These are phyloP conservation scores for Lophochroa leadbeateri DNA, from an alignment of 2,113 vertebrate species.

Conservation along the genomic window DNA sequence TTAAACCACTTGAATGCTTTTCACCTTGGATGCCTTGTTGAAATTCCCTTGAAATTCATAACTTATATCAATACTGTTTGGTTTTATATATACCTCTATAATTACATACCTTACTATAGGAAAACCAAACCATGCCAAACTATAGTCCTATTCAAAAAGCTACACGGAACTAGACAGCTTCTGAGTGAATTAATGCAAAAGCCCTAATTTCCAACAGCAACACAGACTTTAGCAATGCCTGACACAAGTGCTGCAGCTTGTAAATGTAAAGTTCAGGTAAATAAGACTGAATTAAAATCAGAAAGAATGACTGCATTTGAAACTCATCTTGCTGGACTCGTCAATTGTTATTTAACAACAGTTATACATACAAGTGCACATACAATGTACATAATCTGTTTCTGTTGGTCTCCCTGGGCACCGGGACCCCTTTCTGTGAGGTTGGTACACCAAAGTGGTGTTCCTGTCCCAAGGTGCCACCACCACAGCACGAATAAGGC, in stretches of 20 bases:
- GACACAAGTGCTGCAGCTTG: not conserved
- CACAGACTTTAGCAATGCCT: not conserved
- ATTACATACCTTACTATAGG: not conserved
- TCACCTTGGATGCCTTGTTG: not conserved
- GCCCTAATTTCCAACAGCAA: not conserved
- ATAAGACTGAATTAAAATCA: not conserved
- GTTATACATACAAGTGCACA: not conserved
- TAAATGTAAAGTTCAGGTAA: not conserved
- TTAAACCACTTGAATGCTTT: not conserved
- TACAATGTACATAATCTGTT: not conserved
- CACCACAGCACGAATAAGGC: not conserved
- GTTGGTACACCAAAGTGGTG: not conserved
- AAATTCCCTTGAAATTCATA: not conserved
- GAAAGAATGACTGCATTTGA: not conserved
- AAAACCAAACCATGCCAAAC: not conserved
- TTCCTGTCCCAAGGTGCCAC: not conserved
- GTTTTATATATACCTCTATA: not conserved
- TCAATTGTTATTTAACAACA: not conserved
- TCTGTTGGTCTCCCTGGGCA: not conserved
- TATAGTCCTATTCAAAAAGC: not conserved
- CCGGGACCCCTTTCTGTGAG: not conserved
- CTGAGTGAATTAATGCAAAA: not conserved
- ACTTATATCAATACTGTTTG: not conserved
- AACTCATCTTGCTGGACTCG: not conserved
- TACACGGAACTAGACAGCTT: not conserved